A percentile compares a stretch with the other conserved stretches of the same genome.
Evolutionary conservation across 2,113 vertebrate genomes (phyloP).

Genomic region (Zingel zingel): DNA sequence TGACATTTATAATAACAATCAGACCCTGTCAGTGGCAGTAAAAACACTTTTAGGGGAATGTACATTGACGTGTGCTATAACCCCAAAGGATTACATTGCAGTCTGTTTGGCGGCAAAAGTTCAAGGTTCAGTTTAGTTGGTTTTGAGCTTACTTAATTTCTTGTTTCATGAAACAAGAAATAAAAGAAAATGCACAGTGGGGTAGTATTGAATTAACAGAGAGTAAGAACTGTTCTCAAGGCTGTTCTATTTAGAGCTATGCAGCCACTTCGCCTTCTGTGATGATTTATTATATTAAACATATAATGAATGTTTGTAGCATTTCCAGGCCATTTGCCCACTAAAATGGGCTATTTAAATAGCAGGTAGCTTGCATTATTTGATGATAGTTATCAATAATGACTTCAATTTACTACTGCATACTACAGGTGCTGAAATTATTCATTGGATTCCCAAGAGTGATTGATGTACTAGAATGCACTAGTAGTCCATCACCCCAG

Average conservation of each 20-base stretch:
- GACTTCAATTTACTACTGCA: constrained; percentile 47
- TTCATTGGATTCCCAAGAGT: constrained; percentile 30
- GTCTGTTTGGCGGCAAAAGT: too few species aligned
- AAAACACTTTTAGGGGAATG: too few species aligned
- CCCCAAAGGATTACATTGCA: too few species aligned
- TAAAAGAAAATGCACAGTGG: not conserved
- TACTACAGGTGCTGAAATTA: constrained; percentile 46
- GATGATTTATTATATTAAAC: constrained; percentile 59
- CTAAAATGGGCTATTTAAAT: constrained; percentile 43
- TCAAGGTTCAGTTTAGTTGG: not conserved
- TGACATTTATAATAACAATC: too few species aligned
- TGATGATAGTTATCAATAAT: constrained; percentile 68
- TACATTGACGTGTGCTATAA: too few species aligned
- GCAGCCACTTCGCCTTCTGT: constrained; percentile 18
- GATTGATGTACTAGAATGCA: constrained; percentile 44
- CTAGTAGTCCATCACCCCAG: constrained; percentile 44
- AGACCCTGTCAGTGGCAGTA: too few species aligned
- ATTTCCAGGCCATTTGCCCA: constrained; percentile 48
- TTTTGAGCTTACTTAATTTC: not conserved
- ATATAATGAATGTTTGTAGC: constrained; percentile 59
- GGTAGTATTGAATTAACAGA: not conserved
- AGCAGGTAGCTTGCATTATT: constrained; percentile 42
- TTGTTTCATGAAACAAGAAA: constrained; percentile 1
- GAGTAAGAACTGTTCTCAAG: not conserved
- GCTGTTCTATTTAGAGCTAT: not conserved